Evolutionary conservation across 1,140 invertebrate genomes (phyloP), one percentile per base, ranked within the genome.

Genomic region (Megathymus violae): DNA sequence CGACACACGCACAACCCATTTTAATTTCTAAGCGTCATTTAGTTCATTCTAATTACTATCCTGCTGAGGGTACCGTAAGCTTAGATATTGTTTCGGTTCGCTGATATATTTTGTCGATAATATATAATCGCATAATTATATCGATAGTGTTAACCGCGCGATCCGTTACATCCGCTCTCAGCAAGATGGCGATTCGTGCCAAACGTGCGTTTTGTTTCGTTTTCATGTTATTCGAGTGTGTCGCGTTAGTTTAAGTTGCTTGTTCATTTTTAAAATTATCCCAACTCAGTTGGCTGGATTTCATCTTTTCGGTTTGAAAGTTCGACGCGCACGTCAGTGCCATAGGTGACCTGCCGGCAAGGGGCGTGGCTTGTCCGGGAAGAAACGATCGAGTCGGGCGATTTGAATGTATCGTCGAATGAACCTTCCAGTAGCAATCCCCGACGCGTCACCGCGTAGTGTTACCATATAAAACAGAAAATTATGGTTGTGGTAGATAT

Each of bases 401-500:
- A n/a, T 31, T 9, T 40, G 7, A 43, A 11, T 31, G 40, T n/a
- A 15, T 44, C 52, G 44, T 44, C 27, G n/a, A n/a, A 16, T 44
- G 10, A 41, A 52, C 36, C 40, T 56, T 56, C 40, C 52, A 44
- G 43, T 56, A 56, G 52, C 15, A 16, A 44, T 44, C 64, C 62
- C 62, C 52, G 48, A 61, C n/a, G n/a, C 74, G 78, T 80, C 83
- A 73, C 77, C n/a, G n/a, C 69, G 61, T 86, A 85, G 75, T 69
- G 76, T 85, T 90, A 80, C 85, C 84, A 82, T 81, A 60, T 75
- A 75, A 78, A 85, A 73, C 77, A 74, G 78, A 81, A 86, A 89
- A 82, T 82, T 76, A 88, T 85, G 88, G 88, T 90, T 90, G 88
- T 90, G 88, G 82, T 90, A 90, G 88, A 79, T 88, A 88, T 85